Evolutionary conservation across 2,888 invertebrate genomes (phyloP), one percentile per base, ranked within the genome.

Genomic region (Lamproptera curius): DNA sequence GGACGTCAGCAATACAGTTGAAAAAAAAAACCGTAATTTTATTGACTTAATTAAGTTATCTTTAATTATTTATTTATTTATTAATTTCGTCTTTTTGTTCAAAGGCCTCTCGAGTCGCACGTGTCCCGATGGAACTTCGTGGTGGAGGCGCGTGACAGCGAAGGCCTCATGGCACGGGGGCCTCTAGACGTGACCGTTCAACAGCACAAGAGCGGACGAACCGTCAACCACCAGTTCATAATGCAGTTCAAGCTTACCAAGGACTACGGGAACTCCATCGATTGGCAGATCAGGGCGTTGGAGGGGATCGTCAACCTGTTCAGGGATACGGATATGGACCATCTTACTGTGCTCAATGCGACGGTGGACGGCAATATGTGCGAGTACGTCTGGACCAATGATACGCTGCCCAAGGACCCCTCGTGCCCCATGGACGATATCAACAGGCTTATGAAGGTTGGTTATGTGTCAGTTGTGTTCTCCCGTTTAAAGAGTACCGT

Each of bases 331-430:
- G 90, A 92, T 56, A 79, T 90, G 70, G 90, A 90, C 16, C 91
- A 92, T 48, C 90, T 96, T 54, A 92, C 92, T 0, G 93, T 95
- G 0, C 84, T 93, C 40, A 89, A 90, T 28, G 89, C 92, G 15
- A 91, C 92, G 28, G 85, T 90, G 47, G 80, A 77, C 39, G 89
- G 80, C 23, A 91, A 90, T 65, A 89, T 90, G 65, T 91, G 89
- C 58, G 91, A 91, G 60, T 95, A 91, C 70, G 93, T 91, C 20
- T 96, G 95, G 95, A 93, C 95, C 13, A 97, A 97, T 67, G 96
- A 95, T 58, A 94, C 95, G 5, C 72, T 97, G 58, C 92, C 95
- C 0, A 92, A 93, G 40, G 92, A 91, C 61, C 74, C 82, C 0
- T 90, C 90, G 36, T 97, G 97, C 61, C 95, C 96, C 0, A 92